Conservation (phyloP, 2,888 invertebrate genomes). For the Plebejus melissa region DNA sequence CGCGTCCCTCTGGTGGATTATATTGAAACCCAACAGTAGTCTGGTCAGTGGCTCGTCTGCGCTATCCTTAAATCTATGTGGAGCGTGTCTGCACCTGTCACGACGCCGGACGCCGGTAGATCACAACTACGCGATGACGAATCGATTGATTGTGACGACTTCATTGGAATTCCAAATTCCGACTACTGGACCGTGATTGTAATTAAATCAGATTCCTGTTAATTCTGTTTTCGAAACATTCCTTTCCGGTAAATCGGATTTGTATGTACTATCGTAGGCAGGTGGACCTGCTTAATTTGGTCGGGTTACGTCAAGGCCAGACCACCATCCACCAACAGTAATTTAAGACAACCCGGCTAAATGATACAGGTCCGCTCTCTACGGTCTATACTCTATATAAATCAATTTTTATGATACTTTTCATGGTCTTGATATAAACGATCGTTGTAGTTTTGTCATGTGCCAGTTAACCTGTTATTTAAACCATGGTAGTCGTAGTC, state of each 20-base stretch:
- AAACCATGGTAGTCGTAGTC: no score
- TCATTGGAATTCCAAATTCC: slow-evolving; percentile 54
- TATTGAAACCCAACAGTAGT: no score
- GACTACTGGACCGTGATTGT: background rate
- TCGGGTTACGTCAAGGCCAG: background rate
- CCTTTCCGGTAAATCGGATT: slow-evolving; percentile 6
- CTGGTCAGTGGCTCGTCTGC: slow-evolving; percentile 45
- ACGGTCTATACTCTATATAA: no score
- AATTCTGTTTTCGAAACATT: background rate
- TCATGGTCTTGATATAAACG: no score
- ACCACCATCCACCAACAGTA: no score
- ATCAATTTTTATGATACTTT: no score
- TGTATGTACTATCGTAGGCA: background rate
- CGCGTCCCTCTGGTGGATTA: no score
- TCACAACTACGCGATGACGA: slow-evolving; percentile 68
- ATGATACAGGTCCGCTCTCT: no score
- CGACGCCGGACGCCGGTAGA: slow-evolving; percentile 53
- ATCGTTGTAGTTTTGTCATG: no score
- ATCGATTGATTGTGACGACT: slow-evolving; percentile 70
- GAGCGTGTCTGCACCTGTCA: slow-evolving; percentile 65
- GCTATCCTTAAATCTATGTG: slow-evolving; percentile 62
- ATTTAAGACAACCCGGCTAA: no score
- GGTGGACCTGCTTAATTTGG: background rate
- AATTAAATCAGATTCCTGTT: slow-evolving; percentile 24
- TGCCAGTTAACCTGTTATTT: no score